Conservation (phyloP, 2,797 vertebrate genomes). For the Sarcoramphus papa region DNA sequence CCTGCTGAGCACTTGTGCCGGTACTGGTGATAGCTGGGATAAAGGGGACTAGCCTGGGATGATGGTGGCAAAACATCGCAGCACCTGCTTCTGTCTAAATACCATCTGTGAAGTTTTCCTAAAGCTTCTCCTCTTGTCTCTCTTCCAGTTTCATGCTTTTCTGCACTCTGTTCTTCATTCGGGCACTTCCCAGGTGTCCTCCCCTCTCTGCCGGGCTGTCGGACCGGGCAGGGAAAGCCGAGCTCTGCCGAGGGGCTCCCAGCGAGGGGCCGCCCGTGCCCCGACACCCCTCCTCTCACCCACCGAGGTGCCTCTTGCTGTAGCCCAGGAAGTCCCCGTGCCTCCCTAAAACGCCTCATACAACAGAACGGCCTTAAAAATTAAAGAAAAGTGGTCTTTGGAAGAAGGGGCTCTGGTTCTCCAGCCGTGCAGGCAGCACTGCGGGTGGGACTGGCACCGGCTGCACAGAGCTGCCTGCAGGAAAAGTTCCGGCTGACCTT, state of each 20-base stretch:
- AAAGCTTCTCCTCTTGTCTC: not conserved
- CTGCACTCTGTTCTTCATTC: not conserved
- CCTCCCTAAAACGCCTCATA: not conserved
- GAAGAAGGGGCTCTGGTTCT: not conserved
- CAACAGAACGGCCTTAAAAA: not conserved
- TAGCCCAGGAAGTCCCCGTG: no score
- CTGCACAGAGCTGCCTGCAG: not conserved
- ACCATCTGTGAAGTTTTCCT: not conserved
- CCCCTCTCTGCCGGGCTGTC: rapidly evolving
- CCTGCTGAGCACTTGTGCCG: rapidly evolving
- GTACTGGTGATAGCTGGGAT: not conserved
- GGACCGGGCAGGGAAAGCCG: not conserved
- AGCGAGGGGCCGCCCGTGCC: not conserved
- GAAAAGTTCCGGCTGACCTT: not conserved
- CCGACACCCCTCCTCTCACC: not conserved
- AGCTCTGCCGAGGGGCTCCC: not conserved
- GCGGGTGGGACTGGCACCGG: not conserved
- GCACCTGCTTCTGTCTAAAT: not conserved
- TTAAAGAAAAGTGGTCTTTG: not conserved
- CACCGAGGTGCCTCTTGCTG: not conserved
- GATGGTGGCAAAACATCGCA: no score
- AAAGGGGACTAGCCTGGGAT: no score
- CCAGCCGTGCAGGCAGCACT: not conserved
- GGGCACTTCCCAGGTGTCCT: not conserved
- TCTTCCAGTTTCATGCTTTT: not conserved